Conservation (phyloP, 2,888 invertebrate genomes). For the Harpagoxenus sublaevis region DNA sequence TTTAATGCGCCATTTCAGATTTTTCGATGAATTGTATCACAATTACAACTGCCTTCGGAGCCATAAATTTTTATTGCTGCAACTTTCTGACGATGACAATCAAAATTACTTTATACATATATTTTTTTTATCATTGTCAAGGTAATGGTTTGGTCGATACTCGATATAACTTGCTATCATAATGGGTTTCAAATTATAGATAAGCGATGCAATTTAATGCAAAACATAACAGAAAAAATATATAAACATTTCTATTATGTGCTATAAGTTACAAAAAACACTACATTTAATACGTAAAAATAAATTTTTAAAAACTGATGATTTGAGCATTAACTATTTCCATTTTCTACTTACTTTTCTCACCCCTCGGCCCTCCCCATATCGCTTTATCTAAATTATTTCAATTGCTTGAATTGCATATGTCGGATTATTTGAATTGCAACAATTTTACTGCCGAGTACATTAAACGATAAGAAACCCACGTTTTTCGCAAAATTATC, state of each 20-base stretch:
- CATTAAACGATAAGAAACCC: neutral
- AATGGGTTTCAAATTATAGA: neutral
- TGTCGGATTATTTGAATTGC: neutral
- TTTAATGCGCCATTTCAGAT: neutral
- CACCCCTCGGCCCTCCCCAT: no score
- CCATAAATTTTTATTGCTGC: neutral
- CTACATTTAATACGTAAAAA: neutral
- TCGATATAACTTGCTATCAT: constrained; percentile 10
- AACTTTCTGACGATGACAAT: neutral
- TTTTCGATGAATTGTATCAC: neutral
- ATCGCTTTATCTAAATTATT: neutral
- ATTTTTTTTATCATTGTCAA: neutral
- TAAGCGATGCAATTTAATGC: neutral
- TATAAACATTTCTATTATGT: neutral
- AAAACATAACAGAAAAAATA: neutral
- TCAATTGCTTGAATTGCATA: neutral
- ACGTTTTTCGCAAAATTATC: neutral
- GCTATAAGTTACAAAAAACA: neutral
- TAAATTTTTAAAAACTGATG: neutral
- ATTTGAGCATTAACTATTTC: neutral
- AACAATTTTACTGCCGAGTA: neutral
- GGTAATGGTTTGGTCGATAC: constrained; percentile 9
- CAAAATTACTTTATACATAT: neutral
- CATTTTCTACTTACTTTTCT: neutral
- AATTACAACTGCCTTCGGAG: neutral